Evolutionary conservation across 2,797 vertebrate genomes (phyloP).

Genomic region (Thaleichthys pacificus): DNA sequence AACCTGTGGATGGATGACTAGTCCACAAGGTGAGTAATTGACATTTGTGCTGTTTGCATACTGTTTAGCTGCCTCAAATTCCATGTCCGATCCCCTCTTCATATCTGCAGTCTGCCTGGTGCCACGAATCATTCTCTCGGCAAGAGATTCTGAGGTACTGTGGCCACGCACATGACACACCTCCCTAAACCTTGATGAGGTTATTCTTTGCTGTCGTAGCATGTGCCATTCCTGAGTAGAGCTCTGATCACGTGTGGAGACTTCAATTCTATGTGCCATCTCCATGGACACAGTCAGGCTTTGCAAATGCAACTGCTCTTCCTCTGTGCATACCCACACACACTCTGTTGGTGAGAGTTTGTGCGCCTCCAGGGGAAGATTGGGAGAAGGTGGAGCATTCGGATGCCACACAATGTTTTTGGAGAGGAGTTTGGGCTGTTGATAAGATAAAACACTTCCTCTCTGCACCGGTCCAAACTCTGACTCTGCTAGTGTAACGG

Average conservation of each 20-base stretch:
- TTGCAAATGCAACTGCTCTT: constrained; percentile 9
- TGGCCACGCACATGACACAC: constrained; percentile 14
- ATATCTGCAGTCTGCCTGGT: constrained; percentile 21
- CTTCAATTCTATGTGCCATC: constrained; percentile 8
- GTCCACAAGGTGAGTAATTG: constrained; percentile 18
- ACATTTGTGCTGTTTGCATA: constrained; percentile 19
- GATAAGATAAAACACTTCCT: constrained; percentile 7
- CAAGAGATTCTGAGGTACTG: constrained; percentile 11
- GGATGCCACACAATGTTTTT: not conserved
- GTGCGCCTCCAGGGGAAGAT: not conserved
- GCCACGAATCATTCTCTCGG: constrained; percentile 7
- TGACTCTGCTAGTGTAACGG: no score
- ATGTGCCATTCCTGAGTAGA: not conserved
- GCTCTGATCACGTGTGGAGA: not conserved
- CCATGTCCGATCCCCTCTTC: constrained; percentile 17
- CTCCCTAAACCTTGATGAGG: constrained; percentile 3
- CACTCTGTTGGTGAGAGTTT: constrained; percentile 1
- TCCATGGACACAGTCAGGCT: not conserved
- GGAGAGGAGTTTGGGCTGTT: not conserved
- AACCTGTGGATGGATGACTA: constrained; percentile 17
- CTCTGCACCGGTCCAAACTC: constrained; percentile 6
- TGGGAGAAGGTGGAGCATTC: not conserved
- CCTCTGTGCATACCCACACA: constrained; percentile 5
- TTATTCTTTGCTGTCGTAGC: not conserved
- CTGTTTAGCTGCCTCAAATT: constrained; percentile 14